A percentile compares a stretch with the other conserved stretches of the same genome.
Evolutionary conservation across 2,113 vertebrate species (phyloP).

Genomic region (Bos javanicus): DNA sequence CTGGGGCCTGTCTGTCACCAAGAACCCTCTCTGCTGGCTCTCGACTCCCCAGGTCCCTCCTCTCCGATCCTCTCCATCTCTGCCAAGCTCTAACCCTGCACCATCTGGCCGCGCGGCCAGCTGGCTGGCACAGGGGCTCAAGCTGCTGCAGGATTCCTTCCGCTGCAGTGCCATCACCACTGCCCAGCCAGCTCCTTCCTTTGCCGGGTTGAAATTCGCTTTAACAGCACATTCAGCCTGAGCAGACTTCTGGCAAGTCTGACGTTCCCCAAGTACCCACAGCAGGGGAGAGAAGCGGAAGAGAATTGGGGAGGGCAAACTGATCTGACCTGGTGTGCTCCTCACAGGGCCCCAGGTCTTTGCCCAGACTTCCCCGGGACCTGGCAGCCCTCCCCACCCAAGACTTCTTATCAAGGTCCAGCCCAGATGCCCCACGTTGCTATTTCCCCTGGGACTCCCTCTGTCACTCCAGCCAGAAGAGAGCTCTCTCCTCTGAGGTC

Average conservation of each 20-base stretch:
- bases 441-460: background rate
- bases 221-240: constrained; percentile 79
- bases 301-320: background rate
- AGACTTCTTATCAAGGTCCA: background rate
- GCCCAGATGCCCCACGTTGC: background rate
- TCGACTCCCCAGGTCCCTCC: background rate
- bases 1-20: background rate
- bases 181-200: constrained; percentile 70
- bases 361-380: background rate
- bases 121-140: constrained; percentile 77
- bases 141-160: constrained; percentile 82
- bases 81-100: constrained; percentile 83
- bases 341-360: background rate
- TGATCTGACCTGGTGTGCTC: background rate
- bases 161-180: constrained; percentile 74
- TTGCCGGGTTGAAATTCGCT: constrained; percentile 76
- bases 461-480: background rate
- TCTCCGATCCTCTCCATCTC: fast-evolving
- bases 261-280: constrained; percentile 86
- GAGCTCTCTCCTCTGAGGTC: background rate
- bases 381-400: background rate
- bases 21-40: background rate
- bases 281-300: constrained; percentile 20
- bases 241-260: constrained; percentile 77
- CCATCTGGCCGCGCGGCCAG: constrained; percentile 80